Evolutionary conservation across 2,797 vertebrate genomes (phyloP), one percentile per base, ranked within the genome.

Genomic region (Cuculus canorus): DNA sequence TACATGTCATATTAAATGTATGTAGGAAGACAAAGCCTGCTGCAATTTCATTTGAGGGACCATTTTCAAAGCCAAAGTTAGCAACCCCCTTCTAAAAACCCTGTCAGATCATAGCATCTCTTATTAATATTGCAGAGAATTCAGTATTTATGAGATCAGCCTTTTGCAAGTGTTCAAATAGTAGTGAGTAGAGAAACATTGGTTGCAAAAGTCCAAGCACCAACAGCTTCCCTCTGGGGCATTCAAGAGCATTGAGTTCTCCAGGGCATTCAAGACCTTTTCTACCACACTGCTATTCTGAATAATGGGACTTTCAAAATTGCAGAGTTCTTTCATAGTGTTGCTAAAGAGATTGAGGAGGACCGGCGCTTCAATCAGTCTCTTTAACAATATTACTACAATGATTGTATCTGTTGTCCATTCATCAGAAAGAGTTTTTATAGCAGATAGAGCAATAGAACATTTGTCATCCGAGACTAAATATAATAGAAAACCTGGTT

Each of bases 341-440:
- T 33, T 88, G n/a, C 82, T 92, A 15, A 75, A 88, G 77, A 95
- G 64, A 87, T 61, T 23, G 83, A 93, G 54, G n/a, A 92, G 57
- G 63, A 32, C 30, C 48, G 33, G 59, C 43, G 37, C 87, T 86
- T 59, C 80, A 86, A 77, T 88, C 66, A 39, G 48, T 94, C 77
- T 92, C 70, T 84, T 86, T 81, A 94, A 84, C 57, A 77, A 22
- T 69, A 43, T 70, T 63, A 37, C 66, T 79, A 9, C 59, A 76
- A 77, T 56, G 80, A 73, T 75, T 57, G 63, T 64, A 10, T 82
- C 82, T 76, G 82, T 66, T 86, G 59, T 69, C 37, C 27, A 11
- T 76, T 79, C 47, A 18, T 79, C 83, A 90, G 73, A 39, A 81
- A 27, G 27, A 5, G 1, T 84, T 95, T 90, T 78, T 72, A 32